Evolutionary conservation across 2,797 vertebrate species (phyloP).

Genomic region (Gastrophryne carolinensis): DNA sequence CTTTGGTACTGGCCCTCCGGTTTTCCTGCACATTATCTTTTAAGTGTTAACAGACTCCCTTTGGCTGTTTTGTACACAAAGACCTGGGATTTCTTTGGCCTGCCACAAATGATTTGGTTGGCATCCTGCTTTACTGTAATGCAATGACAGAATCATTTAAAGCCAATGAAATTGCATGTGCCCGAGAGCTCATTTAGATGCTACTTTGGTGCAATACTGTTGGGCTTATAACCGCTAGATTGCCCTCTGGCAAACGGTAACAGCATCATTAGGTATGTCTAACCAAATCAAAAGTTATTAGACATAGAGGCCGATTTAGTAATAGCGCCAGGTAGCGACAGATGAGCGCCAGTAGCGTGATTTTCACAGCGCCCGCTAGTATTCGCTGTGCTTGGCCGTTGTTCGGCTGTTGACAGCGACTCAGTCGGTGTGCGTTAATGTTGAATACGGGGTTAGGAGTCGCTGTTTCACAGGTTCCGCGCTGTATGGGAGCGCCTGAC

Average conservation of each 20-base stretch:
- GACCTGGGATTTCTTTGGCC: conserved; percentile 21
- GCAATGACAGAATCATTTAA: conserved; percentile 40
- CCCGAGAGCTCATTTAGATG: conserved; percentile 26
- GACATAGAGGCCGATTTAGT: too few species aligned
- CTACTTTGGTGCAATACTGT: conserved; percentile 9
- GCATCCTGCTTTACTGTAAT: conserved; percentile 21
- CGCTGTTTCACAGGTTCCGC: too few species aligned
- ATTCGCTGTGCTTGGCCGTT: too few species aligned
- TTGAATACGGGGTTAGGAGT: too few species aligned
- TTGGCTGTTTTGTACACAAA: conserved; percentile 40
- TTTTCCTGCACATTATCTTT: conserved; percentile 8
- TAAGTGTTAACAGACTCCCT: conserved; percentile 36
- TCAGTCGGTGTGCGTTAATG: too few species aligned
- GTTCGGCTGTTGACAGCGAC: too few species aligned
- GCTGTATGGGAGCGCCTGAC: too few species aligned
- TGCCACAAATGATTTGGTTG: conserved; percentile 43
- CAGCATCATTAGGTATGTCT: conserved; percentile 9
- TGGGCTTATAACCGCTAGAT: conserved; percentile 15
- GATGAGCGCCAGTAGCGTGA: too few species aligned
- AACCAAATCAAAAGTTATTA: too few species aligned
- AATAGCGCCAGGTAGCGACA: too few species aligned
- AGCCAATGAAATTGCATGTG: conserved; percentile 14
- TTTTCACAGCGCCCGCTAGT: too few species aligned
- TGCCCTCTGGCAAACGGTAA: conserved; percentile 27
- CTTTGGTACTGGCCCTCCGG: neutral